Base-by-base conservation (phyloP, 2,113 vertebrate genomes). In the Corythaixoides concolor region DNA sequence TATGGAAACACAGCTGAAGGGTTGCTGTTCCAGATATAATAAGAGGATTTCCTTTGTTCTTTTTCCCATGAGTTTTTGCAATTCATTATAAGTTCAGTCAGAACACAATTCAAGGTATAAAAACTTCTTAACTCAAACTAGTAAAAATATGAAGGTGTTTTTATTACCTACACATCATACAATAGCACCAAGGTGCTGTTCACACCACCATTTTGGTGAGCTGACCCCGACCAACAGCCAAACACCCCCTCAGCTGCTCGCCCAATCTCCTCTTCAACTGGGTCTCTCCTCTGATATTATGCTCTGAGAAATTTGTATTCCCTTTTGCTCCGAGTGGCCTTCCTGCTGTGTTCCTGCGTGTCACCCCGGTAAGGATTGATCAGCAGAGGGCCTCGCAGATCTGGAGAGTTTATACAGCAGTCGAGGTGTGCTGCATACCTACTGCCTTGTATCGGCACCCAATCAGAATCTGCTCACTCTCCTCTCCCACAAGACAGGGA, bases 11-110 rank as follows among this genome's bases (percentile, higher is more conserved):
- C 69, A 80, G 43, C 62, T 92, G 60, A 95, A 67, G 52, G 23
- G 56, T 85, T 87, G 64, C 16, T 87, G 52, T 63, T 95, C 80
- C 43, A 81, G 53, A 92, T 72, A 74, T 11, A 82, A 20, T 21
- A 90, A 43, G 59, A 91, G 47, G 43, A 77, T 94, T 96, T 89
- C 35, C 60, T 94, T 93, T 95, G 66, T 72, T 95, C 64, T 87
- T 85, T 93, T 63, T 67, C 53, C 64, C 47, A 30, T 30, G 60
- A 87, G 52, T 47, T 94, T 94, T 84, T 90, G 11, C 27, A 89
- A 68, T 81, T 64, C 6, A 28, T 70, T 72, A 8, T 39, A 39
- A 47, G 16, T 80, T 83, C 39, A 60, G 49, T 52, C 39, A 79
- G 55, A 84, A 90, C 41, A 75, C 11, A 74, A 39, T 63, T n/a